Conservation (phyloP, 2,797 vertebrate genomes). For the Perodicticus potto region DNA sequence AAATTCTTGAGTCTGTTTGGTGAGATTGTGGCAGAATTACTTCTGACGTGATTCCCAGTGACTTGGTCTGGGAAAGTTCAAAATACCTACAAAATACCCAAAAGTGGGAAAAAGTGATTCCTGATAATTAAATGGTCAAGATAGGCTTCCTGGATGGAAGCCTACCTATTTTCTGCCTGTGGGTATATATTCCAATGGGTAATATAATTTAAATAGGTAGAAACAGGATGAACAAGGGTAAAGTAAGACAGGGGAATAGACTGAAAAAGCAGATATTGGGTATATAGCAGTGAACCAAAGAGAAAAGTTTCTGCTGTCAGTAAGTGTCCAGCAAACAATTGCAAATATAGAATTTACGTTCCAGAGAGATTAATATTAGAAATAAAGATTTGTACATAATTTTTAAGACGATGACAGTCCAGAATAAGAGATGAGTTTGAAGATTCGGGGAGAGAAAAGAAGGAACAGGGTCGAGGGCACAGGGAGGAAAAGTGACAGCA, state of each 20-base stretch:
- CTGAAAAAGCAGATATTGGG: background rate
- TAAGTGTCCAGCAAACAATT: background rate
- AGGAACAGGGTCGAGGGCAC: background rate
- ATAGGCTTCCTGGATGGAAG: constrained; percentile 31
- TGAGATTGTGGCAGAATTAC: background rate
- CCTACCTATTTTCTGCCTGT: too few species aligned
- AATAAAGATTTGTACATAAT: background rate
- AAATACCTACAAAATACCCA: background rate
- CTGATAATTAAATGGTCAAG: background rate
- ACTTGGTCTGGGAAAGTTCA: constrained; percentile 53
- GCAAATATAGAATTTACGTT: constrained; percentile 42
- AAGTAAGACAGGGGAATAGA: background rate
- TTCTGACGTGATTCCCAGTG: background rate
- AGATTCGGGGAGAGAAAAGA: background rate
- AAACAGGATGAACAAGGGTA: background rate
- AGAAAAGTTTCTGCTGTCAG: background rate
- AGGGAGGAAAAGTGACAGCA: background rate
- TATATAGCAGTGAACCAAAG: background rate
- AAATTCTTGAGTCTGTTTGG: background rate
- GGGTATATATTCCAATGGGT: too few species aligned
- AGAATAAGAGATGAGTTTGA: background rate
- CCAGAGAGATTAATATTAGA: background rate
- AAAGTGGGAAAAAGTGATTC: constrained; percentile 7
- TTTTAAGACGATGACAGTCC: background rate
- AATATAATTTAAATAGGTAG: background rate